phyloP scores from a whole-genome alignment of 2,797 vertebrate genomes.

The Sebastes nivosus region DNA sequence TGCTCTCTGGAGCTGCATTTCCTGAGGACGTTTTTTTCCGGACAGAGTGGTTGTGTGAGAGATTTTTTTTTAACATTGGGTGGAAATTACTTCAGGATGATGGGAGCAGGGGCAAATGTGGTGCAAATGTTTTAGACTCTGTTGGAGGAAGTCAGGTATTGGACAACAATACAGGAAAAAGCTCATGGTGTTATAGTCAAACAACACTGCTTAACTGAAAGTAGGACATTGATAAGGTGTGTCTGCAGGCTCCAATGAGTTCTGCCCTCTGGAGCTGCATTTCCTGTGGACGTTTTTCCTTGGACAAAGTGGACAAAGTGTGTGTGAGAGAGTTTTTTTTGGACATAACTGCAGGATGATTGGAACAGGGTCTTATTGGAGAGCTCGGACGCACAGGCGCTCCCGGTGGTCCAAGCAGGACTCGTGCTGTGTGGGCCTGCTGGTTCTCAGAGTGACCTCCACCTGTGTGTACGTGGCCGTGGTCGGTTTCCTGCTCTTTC shows the following conservation, averaged over 20 bases:
- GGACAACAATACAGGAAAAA: background rate
- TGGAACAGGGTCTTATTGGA: background rate
- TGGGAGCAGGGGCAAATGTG: background rate
- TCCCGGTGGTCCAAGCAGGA: background rate
- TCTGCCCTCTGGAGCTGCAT: no score
- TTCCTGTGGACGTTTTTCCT: no score
- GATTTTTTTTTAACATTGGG: background rate
- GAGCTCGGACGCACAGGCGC: background rate
- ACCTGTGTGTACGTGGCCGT: background rate
- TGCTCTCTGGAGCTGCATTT: no score
- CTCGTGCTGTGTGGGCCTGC: constrained; percentile 5
- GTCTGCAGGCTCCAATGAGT: background rate
- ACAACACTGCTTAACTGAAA: no score
- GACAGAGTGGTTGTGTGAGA: background rate
- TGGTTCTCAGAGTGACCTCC: background rate
- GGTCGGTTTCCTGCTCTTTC: constrained; percentile 23
- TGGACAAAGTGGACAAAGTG: no score
- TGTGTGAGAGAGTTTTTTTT: background rate
- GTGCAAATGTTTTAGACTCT: no score
- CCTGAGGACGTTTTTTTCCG: no score
- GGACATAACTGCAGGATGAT: background rate
- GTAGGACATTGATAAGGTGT: background rate
- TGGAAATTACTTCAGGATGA: background rate
- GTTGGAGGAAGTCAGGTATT: background rate
- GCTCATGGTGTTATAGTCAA: no score